Conservation (phyloP, 2,113 vertebrate genomes). For the Brachyhypopomus gauderio region DNA sequence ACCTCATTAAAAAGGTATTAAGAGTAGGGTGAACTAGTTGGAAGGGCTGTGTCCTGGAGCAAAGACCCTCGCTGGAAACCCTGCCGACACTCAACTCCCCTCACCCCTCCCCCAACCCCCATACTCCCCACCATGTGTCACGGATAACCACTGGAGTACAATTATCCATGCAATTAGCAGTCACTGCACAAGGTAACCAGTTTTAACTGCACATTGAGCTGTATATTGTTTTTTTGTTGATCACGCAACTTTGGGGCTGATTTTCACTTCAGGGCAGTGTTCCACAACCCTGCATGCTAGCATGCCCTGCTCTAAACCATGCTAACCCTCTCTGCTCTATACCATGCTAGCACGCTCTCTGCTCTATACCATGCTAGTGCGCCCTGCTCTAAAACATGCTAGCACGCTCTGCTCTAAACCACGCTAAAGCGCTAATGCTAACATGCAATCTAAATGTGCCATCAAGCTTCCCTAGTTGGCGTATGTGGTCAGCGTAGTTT, state of each 20-base stretch:
- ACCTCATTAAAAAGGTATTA: conserved; percentile 82
- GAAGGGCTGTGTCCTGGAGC: conserved; percentile 41
- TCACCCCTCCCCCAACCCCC: conserved; percentile 34
- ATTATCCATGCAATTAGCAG: conserved; percentile 13
- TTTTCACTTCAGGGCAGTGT: background rate
- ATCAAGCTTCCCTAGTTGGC: background rate
- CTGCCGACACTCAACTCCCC: conserved; percentile 47
- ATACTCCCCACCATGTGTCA: background rate
- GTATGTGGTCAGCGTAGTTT: background rate
- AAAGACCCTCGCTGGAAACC: conserved; percentile 42
- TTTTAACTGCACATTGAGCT: background rate
- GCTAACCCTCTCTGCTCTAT: no score
- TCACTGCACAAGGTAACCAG: background rate
- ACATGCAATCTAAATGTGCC: no score
- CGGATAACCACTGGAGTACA: background rate
- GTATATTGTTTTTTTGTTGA: background rate
- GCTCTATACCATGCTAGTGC: no score
- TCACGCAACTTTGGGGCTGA: background rate
- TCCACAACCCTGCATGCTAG: no score
- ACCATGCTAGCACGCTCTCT: no score
- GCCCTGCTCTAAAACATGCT: no score
- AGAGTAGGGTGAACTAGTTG: conserved; percentile 65
- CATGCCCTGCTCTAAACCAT: no score
- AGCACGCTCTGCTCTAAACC: no score
- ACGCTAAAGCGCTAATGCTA: no score